Evolutionary conservation across 2,888 invertebrate genomes (phyloP).

Genomic region (Leptopilina myrica): DNA sequence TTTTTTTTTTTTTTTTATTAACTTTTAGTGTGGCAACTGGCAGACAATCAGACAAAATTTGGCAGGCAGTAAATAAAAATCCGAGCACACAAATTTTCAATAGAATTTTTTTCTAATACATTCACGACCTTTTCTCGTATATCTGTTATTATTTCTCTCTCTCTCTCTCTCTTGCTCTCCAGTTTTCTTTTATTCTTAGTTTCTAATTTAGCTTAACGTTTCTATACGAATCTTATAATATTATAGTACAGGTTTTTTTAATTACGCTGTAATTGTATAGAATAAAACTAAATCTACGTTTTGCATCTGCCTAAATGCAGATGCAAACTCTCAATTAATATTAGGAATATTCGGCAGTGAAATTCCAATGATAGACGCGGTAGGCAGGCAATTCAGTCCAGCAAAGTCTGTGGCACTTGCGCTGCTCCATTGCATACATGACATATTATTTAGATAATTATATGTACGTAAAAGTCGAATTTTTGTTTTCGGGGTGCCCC

Average conservation of each 20-base stretch:
- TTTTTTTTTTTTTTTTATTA: conserved; percentile 41
- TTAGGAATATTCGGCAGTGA: conserved; percentile 77
- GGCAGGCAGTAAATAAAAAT: conserved; percentile 68
- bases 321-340: conserved; percentile 63
- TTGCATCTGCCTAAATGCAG: conserved; percentile 65
- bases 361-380: conserved; percentile 75
- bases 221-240: conserved; percentile 66
- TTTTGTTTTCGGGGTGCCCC: conserved; percentile 69
- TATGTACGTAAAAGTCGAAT: conserved; percentile 54
- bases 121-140: conserved; percentile 49
- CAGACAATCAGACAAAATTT: conserved; percentile 72
- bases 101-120: conserved; percentile 59
- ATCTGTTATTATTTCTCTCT: conserved; percentile 19
- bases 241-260: conserved; percentile 72
- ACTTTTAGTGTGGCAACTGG: conserved; percentile 66
- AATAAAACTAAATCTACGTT: conserved; percentile 70
- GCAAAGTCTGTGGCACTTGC: conserved; percentile 56
- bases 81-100: conserved; percentile 58
- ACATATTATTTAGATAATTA: no score
- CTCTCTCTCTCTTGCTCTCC: conserved; percentile 44
- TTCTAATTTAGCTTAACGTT: conserved; percentile 49
- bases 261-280: conserved; percentile 68
- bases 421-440: conserved; percentile 53
- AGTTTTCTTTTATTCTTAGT: conserved; percentile 55
- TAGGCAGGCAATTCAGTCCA: conserved; percentile 70